Evolutionary conservation across 2,797 vertebrate species (phyloP).

Genomic region (Morelia viridis): DNA sequence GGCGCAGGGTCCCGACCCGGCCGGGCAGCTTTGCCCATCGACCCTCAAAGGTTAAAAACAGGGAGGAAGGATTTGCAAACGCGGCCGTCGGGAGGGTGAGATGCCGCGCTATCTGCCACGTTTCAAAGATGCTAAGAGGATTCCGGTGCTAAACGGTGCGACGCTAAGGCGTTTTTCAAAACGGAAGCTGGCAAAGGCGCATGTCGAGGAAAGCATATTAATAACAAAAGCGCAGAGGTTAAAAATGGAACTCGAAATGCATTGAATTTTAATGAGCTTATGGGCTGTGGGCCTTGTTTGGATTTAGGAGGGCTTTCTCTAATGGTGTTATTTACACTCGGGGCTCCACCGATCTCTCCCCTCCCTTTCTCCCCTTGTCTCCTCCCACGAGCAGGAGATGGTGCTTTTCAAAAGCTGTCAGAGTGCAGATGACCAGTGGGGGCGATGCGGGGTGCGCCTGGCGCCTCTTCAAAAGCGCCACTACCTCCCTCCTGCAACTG

Average conservation of each 20-base stretch:
- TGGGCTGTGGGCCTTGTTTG: conserved; percentile 77
- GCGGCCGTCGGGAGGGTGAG: conserved; percentile 63
- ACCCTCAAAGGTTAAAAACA: conserved; percentile 25
- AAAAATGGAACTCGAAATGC: conserved; percentile 76
- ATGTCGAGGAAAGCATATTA: conserved; percentile 74
- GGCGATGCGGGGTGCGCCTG: conserved; percentile 20
- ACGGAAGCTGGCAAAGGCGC: neutral
- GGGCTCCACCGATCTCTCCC: conserved; percentile 66
- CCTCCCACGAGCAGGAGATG: conserved; percentile 38
- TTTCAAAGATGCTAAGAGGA: conserved; percentile 72
- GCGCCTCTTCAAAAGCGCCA: conserved; percentile 40
- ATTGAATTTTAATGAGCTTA: conserved; percentile 81
- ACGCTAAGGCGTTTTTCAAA: conserved; percentile 67
- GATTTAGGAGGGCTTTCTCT: conserved; percentile 74
- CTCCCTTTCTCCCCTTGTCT: neutral
- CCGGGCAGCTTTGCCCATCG: neutral
- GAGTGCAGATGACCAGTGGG: conserved; percentile 57
- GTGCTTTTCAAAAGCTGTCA: conserved; percentile 33
- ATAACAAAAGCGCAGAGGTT: conserved; percentile 76
- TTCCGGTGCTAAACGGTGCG: conserved; percentile 74
- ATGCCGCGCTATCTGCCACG: conserved; percentile 60
- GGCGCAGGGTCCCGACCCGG: neutral
- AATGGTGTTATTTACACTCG: conserved; percentile 80
- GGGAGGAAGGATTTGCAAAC: conserved; percentile 62
- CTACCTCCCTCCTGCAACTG: conserved; percentile 40